These are phyloP conservation scores for Diaprepes abbreviatus DNA, from an alignment of 2,888 invertebrate species.

Conservation along the genomic window DNA sequence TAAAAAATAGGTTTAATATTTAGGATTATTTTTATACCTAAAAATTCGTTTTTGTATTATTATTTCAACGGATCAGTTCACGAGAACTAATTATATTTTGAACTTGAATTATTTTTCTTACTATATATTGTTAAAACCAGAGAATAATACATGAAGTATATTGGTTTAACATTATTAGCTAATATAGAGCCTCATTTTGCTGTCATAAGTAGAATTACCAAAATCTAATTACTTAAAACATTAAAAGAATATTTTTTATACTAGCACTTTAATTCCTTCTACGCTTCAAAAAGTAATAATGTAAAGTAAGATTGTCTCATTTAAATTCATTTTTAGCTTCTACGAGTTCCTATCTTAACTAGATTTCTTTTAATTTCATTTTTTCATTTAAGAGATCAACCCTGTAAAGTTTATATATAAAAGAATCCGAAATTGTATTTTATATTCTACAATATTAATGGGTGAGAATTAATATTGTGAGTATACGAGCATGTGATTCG, in stretches of 20 bases:
- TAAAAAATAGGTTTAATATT: too few relatives aligned
- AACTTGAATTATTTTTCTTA: too few relatives aligned
- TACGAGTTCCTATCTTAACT: constrained; percentile 24
- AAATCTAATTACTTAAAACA: background rate
- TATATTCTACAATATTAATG: constrained; percentile 19
- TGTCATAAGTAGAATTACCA: background rate
- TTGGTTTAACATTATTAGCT: too few relatives aligned
- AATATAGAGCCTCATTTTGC: too few relatives aligned
- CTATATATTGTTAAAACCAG: too few relatives aligned
- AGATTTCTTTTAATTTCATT: constrained; percentile 13
- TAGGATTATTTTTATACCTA: too few relatives aligned
- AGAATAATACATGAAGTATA: too few relatives aligned
- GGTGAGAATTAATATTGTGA: constrained; percentile 9
- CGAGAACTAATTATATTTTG: too few relatives aligned
- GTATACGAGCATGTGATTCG: too few relatives aligned
- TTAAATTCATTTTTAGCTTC: constrained; percentile 38
- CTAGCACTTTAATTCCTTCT: background rate
- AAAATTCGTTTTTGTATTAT: too few relatives aligned
- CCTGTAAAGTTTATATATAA: constrained; percentile 45
- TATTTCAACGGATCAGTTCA: too few relatives aligned
- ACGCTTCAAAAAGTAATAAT: constrained; percentile 13
- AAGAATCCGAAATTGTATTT: constrained; percentile 3
- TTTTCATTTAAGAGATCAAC: constrained; percentile 38
- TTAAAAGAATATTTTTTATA: background rate
- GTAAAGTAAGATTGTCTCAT: constrained; percentile 45